Base-by-base conservation (phyloP, 1,140 invertebrate species). In the Zelostemma sp. region DNA sequence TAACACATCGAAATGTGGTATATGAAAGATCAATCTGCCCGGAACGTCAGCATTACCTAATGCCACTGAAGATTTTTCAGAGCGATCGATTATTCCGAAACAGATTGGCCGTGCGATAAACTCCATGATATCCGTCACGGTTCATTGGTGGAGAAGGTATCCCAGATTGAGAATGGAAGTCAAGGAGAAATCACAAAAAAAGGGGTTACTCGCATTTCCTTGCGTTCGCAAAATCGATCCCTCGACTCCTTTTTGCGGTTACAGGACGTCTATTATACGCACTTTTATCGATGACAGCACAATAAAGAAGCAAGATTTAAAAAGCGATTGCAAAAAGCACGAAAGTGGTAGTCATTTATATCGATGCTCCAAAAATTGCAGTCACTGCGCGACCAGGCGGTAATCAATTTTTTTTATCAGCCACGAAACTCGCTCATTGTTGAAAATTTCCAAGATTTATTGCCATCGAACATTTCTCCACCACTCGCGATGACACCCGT, bases 71-170 rank as follows among this genome's bases (percentile, higher is more conserved):
- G 31, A 57, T 68, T 61, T 68, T 25, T 46, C 51, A 48, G 63
- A 40, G 45, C 63, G 50, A 72, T 72, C 64, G 65, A 72, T 72
- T 72, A 68, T 68, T 62, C 40, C 15, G 43, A 46, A 43, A 43
- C 15, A 61, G 61, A 72, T 72, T 64, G 64, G 57, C 21, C 51
- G 21, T 6, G 11, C 56, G 64, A 68, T 68, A 72, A 73, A 67
- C 62, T 45, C 15, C 65, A 19, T 50, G 66, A 69, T 73, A 62
- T 68, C 66, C 71, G 66, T 69, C 71, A 68, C 62, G 71, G 58
- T 68, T 73, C 62, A 73, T 68, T 63, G 65, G 68, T 69, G 64
- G 61, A 65, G 66, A 64, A 69, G 59, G 66, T 73, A 67, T 64
- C 56, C 15, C 46, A 18, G 53, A 59, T 40, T 38, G 64, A 62